Base-by-base conservation (phyloP, 2,113 vertebrate species). In the Erythrocebus patas region DNA sequence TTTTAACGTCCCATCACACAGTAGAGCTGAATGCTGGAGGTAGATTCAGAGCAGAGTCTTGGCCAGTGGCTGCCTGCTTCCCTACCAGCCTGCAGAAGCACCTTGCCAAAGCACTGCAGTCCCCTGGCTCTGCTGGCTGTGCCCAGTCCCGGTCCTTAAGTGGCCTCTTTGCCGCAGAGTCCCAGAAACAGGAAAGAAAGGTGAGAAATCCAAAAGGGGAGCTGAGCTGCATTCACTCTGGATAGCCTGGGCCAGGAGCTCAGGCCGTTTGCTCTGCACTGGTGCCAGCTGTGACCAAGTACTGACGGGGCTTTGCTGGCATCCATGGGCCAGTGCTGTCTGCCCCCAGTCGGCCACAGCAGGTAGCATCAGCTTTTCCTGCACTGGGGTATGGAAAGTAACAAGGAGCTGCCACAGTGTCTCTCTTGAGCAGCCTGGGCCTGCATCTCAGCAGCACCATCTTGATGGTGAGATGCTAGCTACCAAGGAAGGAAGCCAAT, bases 401-500 rank as follows among this genome's bases (percentile, higher is more conserved):
- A 72, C 18, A 30, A 90, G 73, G 10, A 72, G 23, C 75, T 48
- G 48, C 87, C 40, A 25, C 45, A 45, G 45, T 3, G 0, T 85
- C 76, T 85, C 81, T 80, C 43, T 45, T 70, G 43, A 68, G 32
- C 16, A 0, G 89, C 81, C 76, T 83, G 78, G 91, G 80, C 75
- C 91, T 84, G 72, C 9, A 25, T 86, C 78, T 90, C 85, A 50
- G 80, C 59, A 95, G 81, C 48, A 85, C 50, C 85, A 27, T 92
- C 66, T 79, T 50, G 81, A 91, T 2, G 0, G 68, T 11, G 14
- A 72, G 72, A 38, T 48, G 50, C 92, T 98, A 99, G 11, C 98
- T 97, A 3, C 99, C 48, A 1, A 99, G 98, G 43, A 99, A 99
- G 30, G 98, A 98, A 23, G 99, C 99, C 43, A 99, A 99, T 30